A percentile compares a stretch with the other conserved stretches of the same genome.
Conservation (phyloP, 2,113 vertebrate species). For the Neomonachus schauinslandi region DNA sequence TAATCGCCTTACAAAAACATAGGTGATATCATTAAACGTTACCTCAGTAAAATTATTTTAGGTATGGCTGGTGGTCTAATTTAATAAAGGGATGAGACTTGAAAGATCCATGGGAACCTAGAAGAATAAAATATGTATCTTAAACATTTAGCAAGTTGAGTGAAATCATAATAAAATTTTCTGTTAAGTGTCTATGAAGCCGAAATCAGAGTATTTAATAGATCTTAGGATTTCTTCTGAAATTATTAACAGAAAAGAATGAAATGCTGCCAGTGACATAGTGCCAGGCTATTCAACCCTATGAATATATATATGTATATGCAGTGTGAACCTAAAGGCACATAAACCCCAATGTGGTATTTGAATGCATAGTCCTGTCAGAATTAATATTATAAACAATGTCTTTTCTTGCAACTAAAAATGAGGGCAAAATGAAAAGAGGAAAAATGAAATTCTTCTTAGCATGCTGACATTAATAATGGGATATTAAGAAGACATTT, state of each 20-base stretch:
- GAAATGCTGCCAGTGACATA: neutral
- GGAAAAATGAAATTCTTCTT: neutral
- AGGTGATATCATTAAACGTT: neutral
- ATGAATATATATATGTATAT: neutral
- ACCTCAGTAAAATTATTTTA: neutral
- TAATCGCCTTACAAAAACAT: neutral
- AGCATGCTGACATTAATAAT: constrained; percentile 36
- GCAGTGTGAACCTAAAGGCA: neutral
- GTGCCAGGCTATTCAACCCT: neutral
- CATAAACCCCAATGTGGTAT: neutral
- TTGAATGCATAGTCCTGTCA: neutral
- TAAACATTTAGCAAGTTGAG: neutral
- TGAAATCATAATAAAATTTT: neutral
- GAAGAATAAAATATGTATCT: neutral
- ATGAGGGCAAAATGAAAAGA: neutral
- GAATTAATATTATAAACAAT: neutral
- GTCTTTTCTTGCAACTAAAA: constrained; percentile 27
- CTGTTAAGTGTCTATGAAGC: neutral
- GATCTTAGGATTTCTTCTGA: neutral
- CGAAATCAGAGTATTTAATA: neutral
- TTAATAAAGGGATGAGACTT: neutral
- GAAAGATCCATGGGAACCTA: neutral
- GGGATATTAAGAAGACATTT: neutral
- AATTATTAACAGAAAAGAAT: neutral
- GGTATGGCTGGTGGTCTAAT: neutral